phyloP scores from a whole-genome alignment of 2,888 invertebrate species.

The Sminthurides aquaticus region DNA sequence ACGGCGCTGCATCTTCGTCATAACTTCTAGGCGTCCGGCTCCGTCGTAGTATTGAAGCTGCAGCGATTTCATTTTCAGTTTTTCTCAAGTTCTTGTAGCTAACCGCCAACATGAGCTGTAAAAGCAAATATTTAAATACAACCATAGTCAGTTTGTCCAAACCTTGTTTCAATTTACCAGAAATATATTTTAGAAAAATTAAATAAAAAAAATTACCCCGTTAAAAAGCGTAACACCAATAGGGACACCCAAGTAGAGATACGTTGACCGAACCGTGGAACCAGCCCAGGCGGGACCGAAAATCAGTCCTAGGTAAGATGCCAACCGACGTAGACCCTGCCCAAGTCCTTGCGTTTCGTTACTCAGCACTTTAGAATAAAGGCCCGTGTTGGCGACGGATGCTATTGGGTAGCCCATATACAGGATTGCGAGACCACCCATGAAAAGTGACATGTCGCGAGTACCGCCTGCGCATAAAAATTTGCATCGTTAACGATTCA shows the following conservation, averaged over 20 bases:
- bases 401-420: conserved; percentile 43
- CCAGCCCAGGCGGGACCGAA: conserved; percentile 43
- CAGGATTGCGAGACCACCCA: conserved; percentile 41
- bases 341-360: conserved; percentile 41
- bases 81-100: conserved; percentile 16
- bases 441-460: conserved; percentile 31
- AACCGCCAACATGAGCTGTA: conserved; percentile 15
- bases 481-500: neutral
- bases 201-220: conserved; percentile 21
- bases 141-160: too few species aligned
- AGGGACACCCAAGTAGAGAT: conserved; percentile 30
- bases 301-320: conserved; percentile 42
- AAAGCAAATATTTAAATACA: neutral
- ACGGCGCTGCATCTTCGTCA: neutral
- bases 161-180: neutral
- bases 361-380: conserved; percentile 41
- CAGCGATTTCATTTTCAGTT: conserved; percentile 11
- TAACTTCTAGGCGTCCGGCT: neutral
- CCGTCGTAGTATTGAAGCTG: too few species aligned
- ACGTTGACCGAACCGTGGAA: conserved; percentile 28
- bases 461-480: neutral
- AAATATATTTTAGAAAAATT: neutral
- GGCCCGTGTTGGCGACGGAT: conserved; percentile 40
- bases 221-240: conserved; percentile 28
- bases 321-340: conserved; percentile 35